Evolutionary conservation across 2,113 vertebrate species (phyloP).

Genomic region (Nyctereutes procyonoides): DNA sequence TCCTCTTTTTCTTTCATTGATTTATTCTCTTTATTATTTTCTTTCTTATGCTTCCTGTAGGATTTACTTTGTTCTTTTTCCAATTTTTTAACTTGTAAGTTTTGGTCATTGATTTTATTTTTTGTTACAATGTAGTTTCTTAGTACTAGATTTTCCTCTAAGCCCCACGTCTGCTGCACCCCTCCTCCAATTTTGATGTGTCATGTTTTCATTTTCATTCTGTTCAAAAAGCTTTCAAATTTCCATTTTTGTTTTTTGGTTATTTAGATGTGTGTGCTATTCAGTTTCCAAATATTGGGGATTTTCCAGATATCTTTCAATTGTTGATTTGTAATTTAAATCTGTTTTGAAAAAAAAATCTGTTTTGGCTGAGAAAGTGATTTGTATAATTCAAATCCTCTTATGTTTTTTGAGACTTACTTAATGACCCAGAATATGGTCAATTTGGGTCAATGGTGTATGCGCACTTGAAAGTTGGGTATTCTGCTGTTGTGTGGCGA

Average conservation of each 20-base stretch:
- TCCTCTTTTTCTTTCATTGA: not conserved
- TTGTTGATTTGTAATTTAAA: not conserved
- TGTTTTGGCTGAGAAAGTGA: no score
- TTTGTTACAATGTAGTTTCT: not conserved
- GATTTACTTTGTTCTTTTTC: not conserved
- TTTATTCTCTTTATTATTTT: not conserved
- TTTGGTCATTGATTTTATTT: not conserved
- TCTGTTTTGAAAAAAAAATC: not conserved
- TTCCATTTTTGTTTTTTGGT: not conserved
- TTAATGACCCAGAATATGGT: not conserved
- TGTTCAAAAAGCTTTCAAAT: not conserved
- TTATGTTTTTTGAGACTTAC: not conserved
- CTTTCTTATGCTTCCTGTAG: not conserved
- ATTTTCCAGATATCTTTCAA: not conserved
- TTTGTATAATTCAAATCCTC: not conserved
- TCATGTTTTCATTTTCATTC: not conserved
- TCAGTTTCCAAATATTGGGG: not conserved
- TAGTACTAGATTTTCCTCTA: not conserved
- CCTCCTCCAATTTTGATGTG: no score
- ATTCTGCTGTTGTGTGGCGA: not conserved
- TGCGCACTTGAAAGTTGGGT: not conserved
- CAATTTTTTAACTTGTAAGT: not conserved
- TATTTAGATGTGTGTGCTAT: not conserved
- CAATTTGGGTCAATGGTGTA: not conserved
- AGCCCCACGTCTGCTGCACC: accelerated